These are phyloP conservation scores for Cryptus viduatorius DNA, from an alignment of 2,888 invertebrate genomes.

Conservation along the genomic window DNA sequence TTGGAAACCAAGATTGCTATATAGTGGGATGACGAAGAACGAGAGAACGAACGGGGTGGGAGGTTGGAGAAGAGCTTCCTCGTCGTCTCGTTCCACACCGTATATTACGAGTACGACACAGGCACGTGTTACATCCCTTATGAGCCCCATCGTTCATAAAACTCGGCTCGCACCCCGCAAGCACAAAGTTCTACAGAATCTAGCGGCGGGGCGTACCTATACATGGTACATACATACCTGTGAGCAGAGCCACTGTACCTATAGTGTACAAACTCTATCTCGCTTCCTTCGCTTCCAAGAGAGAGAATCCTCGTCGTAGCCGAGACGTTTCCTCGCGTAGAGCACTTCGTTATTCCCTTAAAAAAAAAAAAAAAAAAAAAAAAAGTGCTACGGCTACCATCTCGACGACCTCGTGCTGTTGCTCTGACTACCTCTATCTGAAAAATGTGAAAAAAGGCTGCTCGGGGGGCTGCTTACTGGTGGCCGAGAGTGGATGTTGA, in stretches of 20 bases:
- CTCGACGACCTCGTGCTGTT: conserved; percentile 10
- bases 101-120: conserved; percentile 74
- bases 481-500: conserved; percentile 20
- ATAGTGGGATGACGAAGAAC: conserved; percentile 26
- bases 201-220: not conserved
- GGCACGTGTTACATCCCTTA: conserved; percentile 78
- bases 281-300: conserved; percentile 19
- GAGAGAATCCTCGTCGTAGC: conserved; percentile 9
- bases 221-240: not conserved
- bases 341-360: conserved; percentile 57
- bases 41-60: conserved; percentile 8
- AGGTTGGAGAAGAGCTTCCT: conserved; percentile 42
- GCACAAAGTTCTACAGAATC: conserved; percentile 35
- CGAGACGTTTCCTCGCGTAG: conserved; percentile 14
- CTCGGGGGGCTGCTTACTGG: conserved; percentile 1
- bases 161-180: conserved; percentile 62
- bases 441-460: conserved; percentile 44
- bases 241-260: not conserved
- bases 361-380: not conserved
- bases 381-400: not conserved
- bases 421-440: conserved; percentile 45
- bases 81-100: conserved; percentile 62
- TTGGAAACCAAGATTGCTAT: conserved; percentile 21
- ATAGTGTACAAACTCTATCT: not conserved
- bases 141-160: conserved; percentile 77